These are phyloP conservation scores for Syndactyla subalaris DNA, from an alignment of 2,797 vertebrate species.

Conservation along the genomic window DNA sequence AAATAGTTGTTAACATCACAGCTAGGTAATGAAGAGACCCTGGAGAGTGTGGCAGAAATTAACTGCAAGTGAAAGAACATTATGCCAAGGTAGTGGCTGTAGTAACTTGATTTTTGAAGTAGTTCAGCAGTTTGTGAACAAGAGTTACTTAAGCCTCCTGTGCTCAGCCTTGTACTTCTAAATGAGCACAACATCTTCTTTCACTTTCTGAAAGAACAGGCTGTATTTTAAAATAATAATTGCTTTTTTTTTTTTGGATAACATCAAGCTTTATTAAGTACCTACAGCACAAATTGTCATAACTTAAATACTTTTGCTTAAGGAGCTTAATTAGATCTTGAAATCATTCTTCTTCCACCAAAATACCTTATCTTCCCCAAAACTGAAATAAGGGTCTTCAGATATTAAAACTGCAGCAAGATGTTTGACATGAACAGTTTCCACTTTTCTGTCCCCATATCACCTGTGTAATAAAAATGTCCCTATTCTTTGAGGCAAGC, in stretches of 20 bases:
- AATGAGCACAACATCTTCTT: not conserved
- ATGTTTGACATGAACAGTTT: not conserved
- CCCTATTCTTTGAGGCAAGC: not conserved
- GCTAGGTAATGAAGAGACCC: not conserved
- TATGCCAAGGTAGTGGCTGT: not conserved
- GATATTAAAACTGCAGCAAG: not conserved
- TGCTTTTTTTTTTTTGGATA: not conserved
- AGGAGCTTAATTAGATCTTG: not conserved
- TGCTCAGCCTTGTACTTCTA: not conserved
- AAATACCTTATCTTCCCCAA: not conserved
- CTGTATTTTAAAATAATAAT: not conserved
- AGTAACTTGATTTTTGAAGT: not conserved
- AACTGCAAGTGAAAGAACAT: not conserved
- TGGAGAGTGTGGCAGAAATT: not conserved
- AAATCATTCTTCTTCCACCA: not conserved
- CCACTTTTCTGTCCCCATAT: not conserved
- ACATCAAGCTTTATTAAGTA: not conserved
- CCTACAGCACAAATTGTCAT: not conserved
- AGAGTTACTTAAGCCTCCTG: not conserved
- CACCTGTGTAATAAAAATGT: not conserved
- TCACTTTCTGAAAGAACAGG: not conserved
- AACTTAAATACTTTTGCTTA: not conserved
- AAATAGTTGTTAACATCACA: not conserved
- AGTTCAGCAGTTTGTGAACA: not conserved
- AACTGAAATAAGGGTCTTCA: not conserved